Base-by-base conservation (phyloP, 2,797 vertebrate genomes). In the Sciurus carolinensis region DNA sequence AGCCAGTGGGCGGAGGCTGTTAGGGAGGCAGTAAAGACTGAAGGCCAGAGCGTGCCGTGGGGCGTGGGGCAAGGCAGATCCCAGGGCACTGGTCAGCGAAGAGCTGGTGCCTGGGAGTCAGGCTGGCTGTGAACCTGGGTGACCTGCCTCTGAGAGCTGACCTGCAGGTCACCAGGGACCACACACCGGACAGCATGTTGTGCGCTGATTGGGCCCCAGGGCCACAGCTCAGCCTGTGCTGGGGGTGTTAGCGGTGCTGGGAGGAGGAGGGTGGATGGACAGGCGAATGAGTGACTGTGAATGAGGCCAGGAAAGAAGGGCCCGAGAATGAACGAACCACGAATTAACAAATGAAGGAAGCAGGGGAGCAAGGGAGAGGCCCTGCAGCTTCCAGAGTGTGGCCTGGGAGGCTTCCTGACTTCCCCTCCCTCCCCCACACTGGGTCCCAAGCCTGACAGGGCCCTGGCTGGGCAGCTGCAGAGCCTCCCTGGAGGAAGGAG, bases 321-420 rank as follows among this genome's bases (percentile, higher is more conserved):
- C 26, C 36, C 28, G 42, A 7, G 33, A 33, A n/a, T 33, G 54
- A 59, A 26, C 42, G 62, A 22, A 0, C 0, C 3, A 22, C 0
- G 42, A 2, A 0, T 54, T 50, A 1, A 42, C 80, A 59, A 73
- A 69, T 39, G 10, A 52, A 73, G 30, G 47, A 20, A 26, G 5
- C n/a, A 26, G 0, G 0, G 0, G 0, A 66, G 71, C 4, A 26
- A 83, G 59, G 50, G 33, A 11, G 42, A 85, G 11, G 33, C 20
- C 9, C 24, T 62, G 57, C 17, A 24, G 57, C 36, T 52, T 18
- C 14, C 67, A 30, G 11, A 30, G 39, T 0, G 33, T 30, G 39
- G 26, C 13, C 13, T 42, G 26, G 6, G 26, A 59, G 0, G 26
- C 69, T 44, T n/a, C 44, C 0, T 26, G 7, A 14, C 33, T 69